Evolutionary conservation across 2,888 invertebrate species (phyloP).

Genomic region (Agrochola litura): DNA sequence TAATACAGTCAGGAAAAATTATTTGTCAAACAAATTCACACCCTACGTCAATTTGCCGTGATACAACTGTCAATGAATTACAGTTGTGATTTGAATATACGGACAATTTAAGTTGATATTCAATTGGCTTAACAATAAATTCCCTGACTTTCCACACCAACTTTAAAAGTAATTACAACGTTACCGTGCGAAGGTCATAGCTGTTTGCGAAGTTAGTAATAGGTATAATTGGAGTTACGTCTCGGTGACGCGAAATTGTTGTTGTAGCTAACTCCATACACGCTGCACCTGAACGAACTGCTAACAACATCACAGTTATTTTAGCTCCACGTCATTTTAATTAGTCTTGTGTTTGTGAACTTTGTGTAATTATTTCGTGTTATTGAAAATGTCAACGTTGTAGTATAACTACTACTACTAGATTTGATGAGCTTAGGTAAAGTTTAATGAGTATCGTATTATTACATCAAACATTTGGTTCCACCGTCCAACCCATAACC

Average conservation of each 20-base stretch:
- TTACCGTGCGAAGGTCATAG: slow-evolving; percentile 50
- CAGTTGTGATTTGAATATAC: not conserved
- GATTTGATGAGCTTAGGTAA: not conserved
- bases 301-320: slow-evolving; percentile 42
- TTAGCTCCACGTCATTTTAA: slow-evolving; percentile 41
- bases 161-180: slow-evolving; percentile 36
- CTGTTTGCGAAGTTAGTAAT: slow-evolving; percentile 56
- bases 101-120: not conserved
- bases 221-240: slow-evolving; percentile 51
- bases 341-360: slow-evolving; percentile 14
- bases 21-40: not conserved
- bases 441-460: not conserved
- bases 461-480: not conserved
- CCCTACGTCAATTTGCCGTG: not conserved
- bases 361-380: slow-evolving; percentile 20
- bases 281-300: slow-evolving; percentile 50
- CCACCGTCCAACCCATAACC: too few species aligned
- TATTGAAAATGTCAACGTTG: not conserved
- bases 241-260: slow-evolving; percentile 49
- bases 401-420: not conserved
- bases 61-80: not conserved
- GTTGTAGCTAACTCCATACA: slow-evolving; percentile 47
- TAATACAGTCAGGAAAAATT: not conserved
- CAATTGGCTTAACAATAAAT: not conserved
- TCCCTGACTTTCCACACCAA: not conserved